Base-by-base conservation (phyloP, 1,140 invertebrate genomes). In the Magallana ariakensis region DNA sequence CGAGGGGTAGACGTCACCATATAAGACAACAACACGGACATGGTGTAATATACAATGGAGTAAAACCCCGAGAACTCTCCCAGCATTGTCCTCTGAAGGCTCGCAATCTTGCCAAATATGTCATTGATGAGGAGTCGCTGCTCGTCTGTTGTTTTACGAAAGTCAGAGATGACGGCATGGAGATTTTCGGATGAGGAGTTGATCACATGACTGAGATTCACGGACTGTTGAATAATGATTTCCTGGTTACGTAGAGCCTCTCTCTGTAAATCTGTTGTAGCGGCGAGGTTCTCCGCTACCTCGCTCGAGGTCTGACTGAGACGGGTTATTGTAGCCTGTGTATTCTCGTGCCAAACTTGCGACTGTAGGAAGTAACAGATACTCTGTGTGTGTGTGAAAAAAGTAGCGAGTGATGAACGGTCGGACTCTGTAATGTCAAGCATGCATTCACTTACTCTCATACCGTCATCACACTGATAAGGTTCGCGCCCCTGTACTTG, bases 301-400 rank as follows among this genome's bases (percentile, higher is more conserved):
- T 93, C 70, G 89, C 70, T 93, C 26, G 96, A 95, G 85, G 94
- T 95, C 26, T 89, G 91, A 55, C 93, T 91, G 6, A 95, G 93
- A 87, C 93, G 95, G 89, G 94, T 92, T 22, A 96, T 95, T 0
- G 95, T 96, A 16, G 95, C 94, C 54, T 96, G 95, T 55, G 96
- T 96, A 86, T 96, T 94, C 87, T 96, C 94, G 87, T 96, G 96
- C 96, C 96, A 97, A 56, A 96, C 91, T 93, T 96, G 96, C 55
- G 95, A 95, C 92, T 96, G 95, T 57, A 97, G 91, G 92, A 96
- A 97, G 91, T 95, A 96, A 91, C 96, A 97, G 70, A 97, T 96
- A 89, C 96, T 96, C 87, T 96, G 96, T 1, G 96, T 96, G 86
- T 97, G 96, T 15, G 96, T 96, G 91, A 96, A 97, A 91, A 97